Evolutionary conservation across 35 echinoderm and acorn worm species (phyloP).

Genomic region (Heliocidaris erythrogramma): DNA sequence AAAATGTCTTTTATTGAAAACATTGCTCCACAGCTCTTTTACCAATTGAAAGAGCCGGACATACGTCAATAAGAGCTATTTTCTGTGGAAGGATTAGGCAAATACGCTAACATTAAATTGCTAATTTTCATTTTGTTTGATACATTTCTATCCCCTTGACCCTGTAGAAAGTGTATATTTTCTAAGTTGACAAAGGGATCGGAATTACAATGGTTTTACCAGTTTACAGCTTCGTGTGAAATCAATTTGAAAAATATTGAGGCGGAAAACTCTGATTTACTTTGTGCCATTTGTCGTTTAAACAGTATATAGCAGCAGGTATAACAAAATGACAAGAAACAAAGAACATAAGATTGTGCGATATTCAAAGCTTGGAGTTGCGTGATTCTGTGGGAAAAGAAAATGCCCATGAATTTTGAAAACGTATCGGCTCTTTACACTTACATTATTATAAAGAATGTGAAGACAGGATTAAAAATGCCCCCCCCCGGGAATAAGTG

Average conservation of each 20-base stretch:
- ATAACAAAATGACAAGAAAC: too few species aligned
- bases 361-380: too few species aligned
- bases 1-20: neutral
- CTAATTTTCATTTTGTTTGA: neutral
- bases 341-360: too few species aligned
- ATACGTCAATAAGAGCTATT: neutral
- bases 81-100: neutral
- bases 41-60: neutral
- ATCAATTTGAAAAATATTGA: neutral
- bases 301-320: neutral
- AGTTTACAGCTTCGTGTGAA: neutral
- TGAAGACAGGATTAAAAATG: too few species aligned
- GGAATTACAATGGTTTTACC: neutral
- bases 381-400: too few species aligned
- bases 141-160: neutral
- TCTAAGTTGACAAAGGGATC: neutral
- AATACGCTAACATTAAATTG: neutral
- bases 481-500: too few species aligned
- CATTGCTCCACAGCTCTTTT: neutral
- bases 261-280: neutral
- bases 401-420: too few species aligned
- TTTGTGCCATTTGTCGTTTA: neutral
- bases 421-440: too few species aligned
- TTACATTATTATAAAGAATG: too few species aligned
- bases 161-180: neutral